A percentile compares a stretch with the other conserved stretches of the same genome.
Evolutionary conservation across 1,140 invertebrate genomes (phyloP).

Genomic region (Drosophila jambulina): DNA sequence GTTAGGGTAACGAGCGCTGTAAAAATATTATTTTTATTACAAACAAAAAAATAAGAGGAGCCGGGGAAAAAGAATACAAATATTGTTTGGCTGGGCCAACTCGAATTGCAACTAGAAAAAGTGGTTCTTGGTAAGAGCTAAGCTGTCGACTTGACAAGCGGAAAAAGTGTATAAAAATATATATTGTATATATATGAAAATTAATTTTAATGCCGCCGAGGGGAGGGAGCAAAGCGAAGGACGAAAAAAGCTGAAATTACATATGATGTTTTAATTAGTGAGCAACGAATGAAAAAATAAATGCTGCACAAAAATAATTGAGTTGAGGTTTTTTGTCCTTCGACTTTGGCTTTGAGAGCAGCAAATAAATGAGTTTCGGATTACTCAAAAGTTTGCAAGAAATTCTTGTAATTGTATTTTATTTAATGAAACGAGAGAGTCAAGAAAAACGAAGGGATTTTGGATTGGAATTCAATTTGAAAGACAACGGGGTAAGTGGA

Average conservation of each 20-base stretch:
- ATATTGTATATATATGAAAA: constrained; percentile 72
- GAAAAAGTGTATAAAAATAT: constrained; percentile 73
- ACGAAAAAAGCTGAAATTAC: constrained; percentile 73
- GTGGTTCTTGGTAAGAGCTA: constrained; percentile 55
- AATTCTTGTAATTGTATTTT: constrained; percentile 13
- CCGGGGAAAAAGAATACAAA: constrained; percentile 46
- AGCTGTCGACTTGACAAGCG: constrained; percentile 77
- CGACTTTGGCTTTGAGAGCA: constrained; percentile 28
- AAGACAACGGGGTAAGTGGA: not conserved
- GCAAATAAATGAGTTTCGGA: constrained; percentile 35
- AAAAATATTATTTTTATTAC: constrained; percentile 80
- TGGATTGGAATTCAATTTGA: not conserved
- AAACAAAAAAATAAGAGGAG: constrained; percentile 34
- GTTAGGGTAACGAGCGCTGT: constrained; percentile 78
- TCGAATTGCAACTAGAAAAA: constrained; percentile 54
- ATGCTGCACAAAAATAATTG: constrained; percentile 39
- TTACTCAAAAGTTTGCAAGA: constrained; percentile 21
- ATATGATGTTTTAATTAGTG: constrained; percentile 81
- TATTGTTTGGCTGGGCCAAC: constrained; percentile 59
- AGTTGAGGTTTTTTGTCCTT: constrained; percentile 24
- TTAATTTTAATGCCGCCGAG: constrained; percentile 72
- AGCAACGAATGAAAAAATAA: constrained; percentile 33
- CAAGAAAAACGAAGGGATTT: not conserved
- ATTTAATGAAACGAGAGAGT: not conserved
- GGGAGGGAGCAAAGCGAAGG: not conserved